Evolutionary conservation across 2,888 invertebrate species (phyloP).

Genomic region (Empis stercorea): DNA sequence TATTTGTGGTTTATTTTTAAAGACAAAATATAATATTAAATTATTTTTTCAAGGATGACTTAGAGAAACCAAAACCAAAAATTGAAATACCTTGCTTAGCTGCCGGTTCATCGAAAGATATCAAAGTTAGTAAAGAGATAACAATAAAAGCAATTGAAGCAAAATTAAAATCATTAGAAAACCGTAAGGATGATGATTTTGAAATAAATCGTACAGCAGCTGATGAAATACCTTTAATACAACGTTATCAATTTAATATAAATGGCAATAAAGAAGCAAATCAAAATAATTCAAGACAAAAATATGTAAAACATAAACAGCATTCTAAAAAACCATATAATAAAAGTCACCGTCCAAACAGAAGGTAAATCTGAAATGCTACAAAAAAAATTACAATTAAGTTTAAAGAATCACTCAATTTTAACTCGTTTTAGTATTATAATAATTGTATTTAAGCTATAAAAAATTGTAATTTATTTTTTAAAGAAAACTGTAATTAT

Average conservation of each 20-base stretch:
- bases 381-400: too few relatives aligned
- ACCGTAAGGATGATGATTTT: slow-evolving; percentile 57
- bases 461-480: neutral
- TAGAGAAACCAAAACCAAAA: slow-evolving; percentile 61
- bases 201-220: slow-evolving; percentile 58
- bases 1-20: neutral
- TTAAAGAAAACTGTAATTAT: neutral
- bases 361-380: slow-evolving; percentile 18
- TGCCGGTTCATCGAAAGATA: slow-evolving; percentile 42
- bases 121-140: slow-evolving; percentile 58
- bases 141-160: slow-evolving; percentile 83
- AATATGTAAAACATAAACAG: too few relatives aligned
- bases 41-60: slow-evolving; percentile 48
- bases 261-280: slow-evolving; percentile 19
- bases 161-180: slow-evolving; percentile 68
- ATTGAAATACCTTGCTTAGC: slow-evolving; percentile 66
- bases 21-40: neutral
- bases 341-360: slow-evolving; percentile 25
- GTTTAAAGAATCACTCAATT: neutral
- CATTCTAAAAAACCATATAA: slow-evolving; percentile 24
- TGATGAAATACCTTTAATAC: slow-evolving; percentile 51
- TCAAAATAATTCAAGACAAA: neutral
- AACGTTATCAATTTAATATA: slow-evolving; percentile 49
- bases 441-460: too few relatives aligned
- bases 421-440: neutral